Conservation (phyloP, 2,113 vertebrate species). For the Dinomys branickii region DNA sequence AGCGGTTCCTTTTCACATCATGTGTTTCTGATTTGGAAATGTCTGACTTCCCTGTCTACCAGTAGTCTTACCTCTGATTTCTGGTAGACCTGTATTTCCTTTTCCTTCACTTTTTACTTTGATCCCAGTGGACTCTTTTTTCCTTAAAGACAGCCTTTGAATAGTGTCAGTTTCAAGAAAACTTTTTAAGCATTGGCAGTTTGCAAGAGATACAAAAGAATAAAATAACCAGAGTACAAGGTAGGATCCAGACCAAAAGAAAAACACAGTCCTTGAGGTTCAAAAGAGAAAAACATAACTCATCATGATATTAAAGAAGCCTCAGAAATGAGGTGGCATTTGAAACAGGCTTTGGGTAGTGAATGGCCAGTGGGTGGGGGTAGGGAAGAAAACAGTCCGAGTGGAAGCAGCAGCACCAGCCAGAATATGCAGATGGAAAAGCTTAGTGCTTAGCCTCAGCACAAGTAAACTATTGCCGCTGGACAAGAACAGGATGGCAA, state of each 20-base stretch:
- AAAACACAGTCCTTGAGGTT: neutral
- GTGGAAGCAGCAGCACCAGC: neutral
- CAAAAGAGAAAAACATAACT: neutral
- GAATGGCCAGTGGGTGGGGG: too few relatives aligned
- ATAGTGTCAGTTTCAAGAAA: neutral
- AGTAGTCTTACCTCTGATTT: neutral
- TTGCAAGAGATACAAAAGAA: neutral
- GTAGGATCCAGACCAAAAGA: neutral
- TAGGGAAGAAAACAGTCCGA: neutral
- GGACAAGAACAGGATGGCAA: neutral
- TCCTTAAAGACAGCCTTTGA: neutral
- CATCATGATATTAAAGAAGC: neutral
- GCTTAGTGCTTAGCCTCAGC: neutral
- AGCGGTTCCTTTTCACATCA: neutral
- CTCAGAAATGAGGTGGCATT: neutral
- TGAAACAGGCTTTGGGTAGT: neutral
- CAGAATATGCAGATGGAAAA: neutral
- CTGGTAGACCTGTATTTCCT: neutral
- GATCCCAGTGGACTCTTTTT: neutral
- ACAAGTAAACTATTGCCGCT: neutral
- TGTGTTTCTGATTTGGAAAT: neutral
- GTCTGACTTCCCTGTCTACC: neutral
- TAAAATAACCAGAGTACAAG: neutral
- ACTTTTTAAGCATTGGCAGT: neutral
- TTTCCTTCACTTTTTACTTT: neutral